Conservation (phyloP, 2,888 invertebrate species). For the Glomeris marginata region DNA sequence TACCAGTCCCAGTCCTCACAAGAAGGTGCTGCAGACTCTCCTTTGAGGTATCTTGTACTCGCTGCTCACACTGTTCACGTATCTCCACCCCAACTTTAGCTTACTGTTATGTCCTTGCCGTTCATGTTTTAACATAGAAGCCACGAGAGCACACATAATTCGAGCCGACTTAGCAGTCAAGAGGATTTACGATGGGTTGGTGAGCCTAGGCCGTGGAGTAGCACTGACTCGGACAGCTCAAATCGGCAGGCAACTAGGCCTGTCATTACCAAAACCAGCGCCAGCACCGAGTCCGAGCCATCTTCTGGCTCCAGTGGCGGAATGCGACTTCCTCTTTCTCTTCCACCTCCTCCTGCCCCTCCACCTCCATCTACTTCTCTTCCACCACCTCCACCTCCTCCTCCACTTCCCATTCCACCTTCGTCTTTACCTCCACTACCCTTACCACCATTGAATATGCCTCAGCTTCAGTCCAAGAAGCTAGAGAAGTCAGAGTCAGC, state of each 20-base stretch:
- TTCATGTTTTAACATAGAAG: conserved; percentile 16
- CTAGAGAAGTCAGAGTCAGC: conserved; percentile 38
- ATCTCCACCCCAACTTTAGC: no score
- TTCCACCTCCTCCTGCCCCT: conserved; percentile 17
- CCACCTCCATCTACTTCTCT: no score
- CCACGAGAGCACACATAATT: conserved; percentile 21
- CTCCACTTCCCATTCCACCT: neutral
- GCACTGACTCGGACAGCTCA: conserved; percentile 38
- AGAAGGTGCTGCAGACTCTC: conserved; percentile 23
- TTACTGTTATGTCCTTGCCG: no score
- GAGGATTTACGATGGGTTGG: conserved; percentile 36
- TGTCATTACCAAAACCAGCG: conserved; percentile 15
- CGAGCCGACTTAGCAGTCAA: conserved; percentile 30
- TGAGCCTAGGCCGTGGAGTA: conserved; percentile 37
- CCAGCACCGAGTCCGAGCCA: conserved; percentile 16
- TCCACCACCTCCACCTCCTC: conserved; percentile 18
- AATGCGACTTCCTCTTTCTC: no score
- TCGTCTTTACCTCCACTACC: no score
- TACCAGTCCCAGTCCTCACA: conserved; percentile 21
- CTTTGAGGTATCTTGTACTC: conserved; percentile 15
- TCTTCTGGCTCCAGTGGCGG: conserved; percentile 5
- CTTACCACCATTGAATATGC: no score
- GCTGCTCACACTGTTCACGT: no score
- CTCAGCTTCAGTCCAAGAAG: neutral
- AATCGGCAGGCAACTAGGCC: conserved; percentile 18